A percentile compares a stretch with the other conserved stretches of the same genome.
These are phyloP conservation scores for Microctenopoma steveboyesi DNA, from an alignment of 2,797 vertebrate species.

Conservation along the genomic window DNA sequence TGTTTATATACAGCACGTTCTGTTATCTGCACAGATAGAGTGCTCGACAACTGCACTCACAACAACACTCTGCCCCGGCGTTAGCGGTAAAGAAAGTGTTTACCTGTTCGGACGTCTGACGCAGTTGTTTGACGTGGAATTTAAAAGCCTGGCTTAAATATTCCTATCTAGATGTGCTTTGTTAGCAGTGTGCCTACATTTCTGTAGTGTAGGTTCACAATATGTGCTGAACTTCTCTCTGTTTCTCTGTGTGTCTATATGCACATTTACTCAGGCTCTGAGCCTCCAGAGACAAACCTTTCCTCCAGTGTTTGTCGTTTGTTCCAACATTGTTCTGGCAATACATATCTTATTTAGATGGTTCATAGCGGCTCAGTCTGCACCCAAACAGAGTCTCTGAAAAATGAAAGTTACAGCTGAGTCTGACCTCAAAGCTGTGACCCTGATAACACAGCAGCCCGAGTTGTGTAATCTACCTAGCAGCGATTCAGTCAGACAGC, in stretches of 20 bases:
- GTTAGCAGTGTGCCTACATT: not conserved
- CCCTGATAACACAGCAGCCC: slow-evolving; percentile 5
- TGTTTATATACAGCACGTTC: too few relatives aligned
- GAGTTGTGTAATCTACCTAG: slow-evolving; percentile 34
- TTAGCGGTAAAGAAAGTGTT: not conserved
- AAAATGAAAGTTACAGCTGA: slow-evolving; percentile 9
- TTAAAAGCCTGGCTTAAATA: not conserved
- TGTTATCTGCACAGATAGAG: not conserved
- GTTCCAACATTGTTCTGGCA: not conserved
- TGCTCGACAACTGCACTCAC: not conserved
- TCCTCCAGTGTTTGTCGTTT: not conserved
- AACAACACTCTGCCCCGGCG: not conserved
- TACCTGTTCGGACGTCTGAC: not conserved
- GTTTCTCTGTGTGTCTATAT: not conserved
- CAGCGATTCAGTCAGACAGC: slow-evolving; percentile 31
- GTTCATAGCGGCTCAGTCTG: slow-evolving; percentile 3
- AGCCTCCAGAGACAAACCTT: not conserved
- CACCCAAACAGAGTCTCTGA: slow-evolving; percentile 18
- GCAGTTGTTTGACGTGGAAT: not conserved
- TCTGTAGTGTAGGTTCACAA: not conserved
- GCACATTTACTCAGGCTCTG: not conserved
- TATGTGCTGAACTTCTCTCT: not conserved
- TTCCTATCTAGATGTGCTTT: not conserved
- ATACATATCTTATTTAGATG: too few relatives aligned
- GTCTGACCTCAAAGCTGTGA: slow-evolving; percentile 21